phyloP scores from a whole-genome alignment of 2,797 vertebrate genomes.

The Numenius phaeopus region DNA sequence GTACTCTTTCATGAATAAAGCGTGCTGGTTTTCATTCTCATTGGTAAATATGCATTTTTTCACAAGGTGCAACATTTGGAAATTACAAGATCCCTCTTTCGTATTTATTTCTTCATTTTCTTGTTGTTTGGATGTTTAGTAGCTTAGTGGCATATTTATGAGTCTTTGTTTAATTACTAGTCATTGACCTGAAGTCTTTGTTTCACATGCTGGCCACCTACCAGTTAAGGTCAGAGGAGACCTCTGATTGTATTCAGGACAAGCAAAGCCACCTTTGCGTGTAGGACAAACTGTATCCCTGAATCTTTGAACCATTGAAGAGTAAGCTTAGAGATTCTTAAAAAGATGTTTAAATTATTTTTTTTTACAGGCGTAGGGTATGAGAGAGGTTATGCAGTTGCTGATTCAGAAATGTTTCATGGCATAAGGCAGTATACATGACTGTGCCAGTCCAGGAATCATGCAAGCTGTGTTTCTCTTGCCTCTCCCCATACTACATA shows the following conservation, averaged over 20 bases:
- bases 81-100: background rate
- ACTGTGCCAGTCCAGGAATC: background rate
- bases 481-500: rapidly evolving
- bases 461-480: background rate
- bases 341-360: background rate
- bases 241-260: background rate
- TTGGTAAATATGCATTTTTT: background rate
- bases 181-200: background rate
- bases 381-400: background rate
- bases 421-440: background rate
- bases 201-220: background rate
- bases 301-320: background rate
- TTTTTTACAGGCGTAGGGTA: background rate
- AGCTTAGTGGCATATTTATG: background rate
- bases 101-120: background rate
- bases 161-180: background rate
- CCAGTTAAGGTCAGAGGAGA: background rate
- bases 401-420: background rate
- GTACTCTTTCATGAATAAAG: background rate
- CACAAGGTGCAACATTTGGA: background rate
- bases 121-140: background rate
- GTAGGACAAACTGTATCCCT: background rate
- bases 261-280: background rate
- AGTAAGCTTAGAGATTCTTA: background rate
- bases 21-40: background rate